These are phyloP conservation scores for Liodrosophila aerea DNA, from an alignment of 2,888 invertebrate species.

Conservation along the genomic window DNA sequence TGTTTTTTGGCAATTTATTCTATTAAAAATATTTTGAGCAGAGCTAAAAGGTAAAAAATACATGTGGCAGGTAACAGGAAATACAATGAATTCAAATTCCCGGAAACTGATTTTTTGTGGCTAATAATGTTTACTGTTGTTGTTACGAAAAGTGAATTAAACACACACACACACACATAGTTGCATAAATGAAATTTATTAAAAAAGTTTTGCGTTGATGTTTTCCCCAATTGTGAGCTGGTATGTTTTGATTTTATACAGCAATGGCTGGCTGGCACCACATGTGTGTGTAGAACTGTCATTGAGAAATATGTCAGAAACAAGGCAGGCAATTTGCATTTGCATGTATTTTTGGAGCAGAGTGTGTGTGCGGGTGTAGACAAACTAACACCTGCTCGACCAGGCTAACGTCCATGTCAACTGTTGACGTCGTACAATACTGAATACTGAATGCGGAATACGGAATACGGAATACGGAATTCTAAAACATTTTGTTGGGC, in stretches of 20 bases:
- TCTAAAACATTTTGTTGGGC: slow-evolving; percentile 44
- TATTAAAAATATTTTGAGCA: slow-evolving; percentile 32
- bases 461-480: slow-evolving; percentile 48
- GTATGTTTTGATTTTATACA: slow-evolving; percentile 40
- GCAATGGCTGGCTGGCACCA: slow-evolving; percentile 2
- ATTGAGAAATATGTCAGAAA: slow-evolving; percentile 51
- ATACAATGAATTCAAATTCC: slow-evolving; percentile 30
- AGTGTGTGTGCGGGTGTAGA: slow-evolving; percentile 23
- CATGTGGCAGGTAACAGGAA: slow-evolving; percentile 29
- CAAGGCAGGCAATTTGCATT: slow-evolving; percentile 50
- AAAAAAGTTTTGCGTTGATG: slow-evolving; percentile 51
- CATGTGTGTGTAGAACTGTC: slow-evolving; percentile 26
- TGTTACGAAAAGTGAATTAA: slow-evolving; percentile 46
- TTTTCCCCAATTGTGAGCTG: slow-evolving; percentile 33
- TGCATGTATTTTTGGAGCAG: slow-evolving; percentile 16
- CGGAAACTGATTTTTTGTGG: slow-evolving; percentile 34
- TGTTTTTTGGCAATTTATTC: slow-evolving; percentile 18
- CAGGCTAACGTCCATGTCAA: slow-evolving; percentile 42
- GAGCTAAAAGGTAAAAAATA: slow-evolving; percentile 26
- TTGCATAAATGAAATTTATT: slow-evolving; percentile 44
- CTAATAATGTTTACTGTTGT: slow-evolving; percentile 38
- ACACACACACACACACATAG: slow-evolving; percentile 4
- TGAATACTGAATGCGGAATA: slow-evolving; percentile 50
- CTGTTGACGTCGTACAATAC: slow-evolving; percentile 53
- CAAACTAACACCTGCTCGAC: slow-evolving; percentile 62